These are phyloP conservation scores for Chloroclysta siterata DNA, from an alignment of 2,888 invertebrate species.

Conservation along the genomic window DNA sequence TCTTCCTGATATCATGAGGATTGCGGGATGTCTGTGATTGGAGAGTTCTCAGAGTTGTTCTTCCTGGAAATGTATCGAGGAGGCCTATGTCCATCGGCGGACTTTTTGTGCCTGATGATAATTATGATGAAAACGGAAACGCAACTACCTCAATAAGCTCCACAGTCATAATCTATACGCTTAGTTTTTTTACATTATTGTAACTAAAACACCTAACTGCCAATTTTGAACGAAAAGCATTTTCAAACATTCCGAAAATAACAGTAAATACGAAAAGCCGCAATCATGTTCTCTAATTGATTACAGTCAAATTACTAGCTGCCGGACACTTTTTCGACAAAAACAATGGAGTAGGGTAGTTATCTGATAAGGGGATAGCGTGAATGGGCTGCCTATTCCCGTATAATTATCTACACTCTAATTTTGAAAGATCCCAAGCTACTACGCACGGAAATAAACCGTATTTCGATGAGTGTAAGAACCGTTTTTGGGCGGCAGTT, in stretches of 20 bases:
- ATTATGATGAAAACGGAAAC: not conserved
- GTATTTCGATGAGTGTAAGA: not conserved
- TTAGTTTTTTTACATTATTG: too few relatives aligned
- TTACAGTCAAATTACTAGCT: constrained; percentile 35
- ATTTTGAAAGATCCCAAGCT: constrained; percentile 8
- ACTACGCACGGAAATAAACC: constrained; percentile 13
- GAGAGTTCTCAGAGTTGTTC: too few relatives aligned
- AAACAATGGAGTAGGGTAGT: constrained; percentile 33
- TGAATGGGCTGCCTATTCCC: constrained; percentile 38
- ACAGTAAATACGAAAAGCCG: not conserved
- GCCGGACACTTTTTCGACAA: constrained; percentile 32
- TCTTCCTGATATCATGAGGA: too few relatives aligned
- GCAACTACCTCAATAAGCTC: too few relatives aligned
- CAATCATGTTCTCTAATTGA: constrained; percentile 35
- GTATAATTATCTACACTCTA: constrained; percentile 30
- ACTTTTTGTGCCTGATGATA: too few relatives aligned
- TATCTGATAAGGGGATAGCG: constrained; percentile 33
- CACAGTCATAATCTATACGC: too few relatives aligned
- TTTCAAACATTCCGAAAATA: not conserved
- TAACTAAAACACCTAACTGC: too few relatives aligned
- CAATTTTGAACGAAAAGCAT: not conserved
- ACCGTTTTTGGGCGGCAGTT: constrained; percentile 3
- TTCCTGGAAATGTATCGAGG: too few relatives aligned
- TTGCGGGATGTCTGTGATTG: too few relatives aligned
- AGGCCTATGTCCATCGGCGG: too few relatives aligned